Base-by-base conservation (phyloP, 2,113 vertebrate genomes). In the Helogale parvula region DNA sequence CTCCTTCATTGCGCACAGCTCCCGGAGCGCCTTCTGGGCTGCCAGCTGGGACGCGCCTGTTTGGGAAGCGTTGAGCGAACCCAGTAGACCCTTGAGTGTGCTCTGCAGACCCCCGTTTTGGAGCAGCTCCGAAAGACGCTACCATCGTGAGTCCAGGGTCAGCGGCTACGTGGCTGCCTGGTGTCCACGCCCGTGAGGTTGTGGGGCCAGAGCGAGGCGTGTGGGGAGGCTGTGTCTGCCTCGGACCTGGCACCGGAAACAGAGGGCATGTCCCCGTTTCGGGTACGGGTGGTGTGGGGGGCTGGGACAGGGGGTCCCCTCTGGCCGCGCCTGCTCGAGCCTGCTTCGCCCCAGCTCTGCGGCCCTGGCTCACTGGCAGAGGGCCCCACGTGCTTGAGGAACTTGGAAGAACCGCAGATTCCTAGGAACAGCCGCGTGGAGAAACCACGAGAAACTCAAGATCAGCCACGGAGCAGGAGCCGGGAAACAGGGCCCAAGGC, bases 1-100 rank as follows among this genome's bases (percentile, higher is more conserved):
- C 2, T 1, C 21, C 15, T 8, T 21, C 19, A 15, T 6, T 3
- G 3, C 21, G 1, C 8, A 1, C 50, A 7, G 50, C 77, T 16
- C 13, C n/a, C 27, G 6, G 0, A 19, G 52, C 21, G 63, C 27
- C 63, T 13, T 65, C 63, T 27, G 13, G 27, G 12, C 63, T 65
- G 63, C 63, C 5, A 11, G 27, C 12, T 29, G 63, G 11, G 27
- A 14, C 0, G 1, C 11, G 27, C 27, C 63, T 0, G 5, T 29
- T 65, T 11, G 12, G 33, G 66, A 17, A 68, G 16, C 66, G 17
- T 17, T 17, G 33, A 68, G 17, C 31, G n/a, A 68, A 68, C 31
- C 66, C 31, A n/a, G 33, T 3, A n/a, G 33, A 68, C 16, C 66
- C 15, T 8, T 68, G 16, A 17, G 31, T 17, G 15, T 3, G 3